Percentiles rank a stretch among this genome's conserved stretches.
phyloP scores from a whole-genome alignment of 2,888 invertebrate species.

The Steinernema carpocapsae region DNA sequence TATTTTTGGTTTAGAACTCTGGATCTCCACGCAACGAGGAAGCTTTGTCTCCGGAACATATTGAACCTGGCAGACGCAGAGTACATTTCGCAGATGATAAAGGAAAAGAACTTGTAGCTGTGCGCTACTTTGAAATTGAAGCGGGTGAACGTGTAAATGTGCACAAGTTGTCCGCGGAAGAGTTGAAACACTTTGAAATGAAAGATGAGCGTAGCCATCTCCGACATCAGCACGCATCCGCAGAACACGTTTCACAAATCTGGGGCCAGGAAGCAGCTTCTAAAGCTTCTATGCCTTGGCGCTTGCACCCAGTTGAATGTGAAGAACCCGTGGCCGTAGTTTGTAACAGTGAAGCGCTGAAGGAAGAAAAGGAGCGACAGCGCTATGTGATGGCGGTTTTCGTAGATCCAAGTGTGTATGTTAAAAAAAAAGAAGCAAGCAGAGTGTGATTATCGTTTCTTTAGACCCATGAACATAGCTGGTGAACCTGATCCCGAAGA shows the following conservation, averaged over 20 bases:
- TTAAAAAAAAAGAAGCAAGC: background rate
- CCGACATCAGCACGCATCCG: background rate
- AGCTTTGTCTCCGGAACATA: background rate
- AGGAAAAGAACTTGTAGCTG: constrained; percentile 38
- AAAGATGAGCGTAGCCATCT: constrained; percentile 14
- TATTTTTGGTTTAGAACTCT: background rate
- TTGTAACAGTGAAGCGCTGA: background rate
- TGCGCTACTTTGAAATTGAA: constrained; percentile 44
- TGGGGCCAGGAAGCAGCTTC: background rate
- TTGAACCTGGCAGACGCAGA: constrained; percentile 35
- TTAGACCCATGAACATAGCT: constrained; percentile 15
- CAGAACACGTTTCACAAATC: background rate
- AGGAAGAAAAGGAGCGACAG: constrained; percentile 22
- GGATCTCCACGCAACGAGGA: background rate
- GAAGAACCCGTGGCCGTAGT: background rate
- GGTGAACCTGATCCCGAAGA: constrained; percentile 22
- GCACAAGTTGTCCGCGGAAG: background rate
- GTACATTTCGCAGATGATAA: constrained; percentile 43
- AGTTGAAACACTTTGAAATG: constrained; percentile 26
- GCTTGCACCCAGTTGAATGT: background rate
- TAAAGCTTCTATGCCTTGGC: background rate
- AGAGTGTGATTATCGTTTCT: background rate
- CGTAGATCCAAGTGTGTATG: constrained; percentile 20
- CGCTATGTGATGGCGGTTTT: constrained; percentile 19
- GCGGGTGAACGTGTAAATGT: constrained; percentile 40